These are phyloP conservation scores for Nemopilema nomurai DNA, from an alignment of 30 jellyfish, hydroid and myxozoan genomes.

Conservation along the genomic window DNA sequence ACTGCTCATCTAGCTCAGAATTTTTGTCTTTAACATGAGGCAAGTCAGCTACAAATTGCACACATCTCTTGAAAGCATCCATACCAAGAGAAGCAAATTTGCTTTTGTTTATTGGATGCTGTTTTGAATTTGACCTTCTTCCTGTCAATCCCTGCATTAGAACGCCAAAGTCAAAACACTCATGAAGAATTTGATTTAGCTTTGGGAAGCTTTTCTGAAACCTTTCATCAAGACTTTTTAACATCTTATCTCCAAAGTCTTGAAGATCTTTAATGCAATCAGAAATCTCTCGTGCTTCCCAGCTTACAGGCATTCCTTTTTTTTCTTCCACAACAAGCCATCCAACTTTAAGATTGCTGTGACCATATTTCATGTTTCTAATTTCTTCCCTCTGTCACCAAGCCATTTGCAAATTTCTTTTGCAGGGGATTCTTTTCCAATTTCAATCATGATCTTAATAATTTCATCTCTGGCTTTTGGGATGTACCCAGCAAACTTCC, in stretches of 20 bases:
- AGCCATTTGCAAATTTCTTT: slow-evolving; percentile 13
- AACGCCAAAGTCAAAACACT: slow-evolving; percentile 45
- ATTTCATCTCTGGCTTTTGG: slow-evolving; percentile 21
- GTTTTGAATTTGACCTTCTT: slow-evolving; percentile 2
- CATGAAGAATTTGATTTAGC: slow-evolving; percentile 24
- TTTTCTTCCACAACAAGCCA: slow-evolving; percentile 53
- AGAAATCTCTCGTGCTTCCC: slow-evolving; percentile 40
- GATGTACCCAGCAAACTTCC: slow-evolving; percentile 33
- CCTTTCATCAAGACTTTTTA: slow-evolving; percentile 13
- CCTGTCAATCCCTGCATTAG: slow-evolving; percentile 20
- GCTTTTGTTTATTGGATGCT: slow-evolving; percentile 10
- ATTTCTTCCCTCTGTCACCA: not conserved
- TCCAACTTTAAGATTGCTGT: slow-evolving; percentile 35
- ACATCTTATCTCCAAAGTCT: slow-evolving; percentile 21
- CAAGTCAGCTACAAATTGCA: slow-evolving; percentile 16
- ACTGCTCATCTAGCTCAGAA: slow-evolving; percentile 21
- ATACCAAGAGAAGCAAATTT: slow-evolving; percentile 10
- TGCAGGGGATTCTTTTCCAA: not conserved
- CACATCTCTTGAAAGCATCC: slow-evolving; percentile 4
- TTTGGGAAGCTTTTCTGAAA: slow-evolving; percentile 17
- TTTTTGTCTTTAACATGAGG: slow-evolving; percentile 21
- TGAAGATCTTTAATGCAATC: slow-evolving; percentile 15
- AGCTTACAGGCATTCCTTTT: slow-evolving; percentile 35
- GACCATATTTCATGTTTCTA: slow-evolving; percentile 19
- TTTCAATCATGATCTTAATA: not conserved